Evolutionary conservation across 2,888 invertebrate genomes (phyloP), one percentile per base, ranked within the genome.

Genomic region (Molorchus minor): DNA sequence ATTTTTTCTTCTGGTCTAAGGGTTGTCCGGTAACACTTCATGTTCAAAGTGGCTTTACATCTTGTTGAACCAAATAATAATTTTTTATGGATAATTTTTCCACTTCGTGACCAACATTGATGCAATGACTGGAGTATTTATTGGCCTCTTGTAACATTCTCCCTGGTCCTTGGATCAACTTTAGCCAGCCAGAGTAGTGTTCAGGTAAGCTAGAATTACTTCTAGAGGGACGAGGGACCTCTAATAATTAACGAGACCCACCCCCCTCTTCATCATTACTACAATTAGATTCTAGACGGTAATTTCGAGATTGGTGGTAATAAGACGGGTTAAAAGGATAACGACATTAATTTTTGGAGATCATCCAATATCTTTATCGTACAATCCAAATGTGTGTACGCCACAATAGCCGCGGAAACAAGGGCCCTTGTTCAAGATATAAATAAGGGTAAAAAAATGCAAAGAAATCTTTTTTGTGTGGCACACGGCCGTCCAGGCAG

Each of bases 71-170:
- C 80, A 69, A 81, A 81, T 19, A 81, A 63, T 4, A 80, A 67
- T 61, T 80, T 79, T 58, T 80, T 80, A 61, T 77, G 75, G 20
- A 81, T 74, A 15, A 73, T 65, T 63, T 77, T 78, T 43, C 77
- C 77, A 29, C 72, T 73, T 29, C 78, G 76, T 1, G 80, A 78
- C 81, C 81, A 81, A 61, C 81, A 81, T 59, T 81, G 80, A 63
- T 81, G 80, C 63, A n/a, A n/a, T n/a, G n/a, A n/a, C n/a, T n/a
- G n/a, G n/a, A n/a, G n/a, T n/a, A n/a, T n/a, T n/a, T n/a, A n/a
- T n/a, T n/a, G n/a, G n/a, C n/a, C n/a, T n/a, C n/a, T n/a, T n/a
- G n/a, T n/a, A n/a, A n/a, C n/a, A n/a, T n/a, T n/a, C n/a, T n/a
- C n/a, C n/a, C n/a, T n/a, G n/a, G n/a, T n/a, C n/a, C n/a, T n/a